Evolutionary conservation across 2,797 vertebrate species (phyloP).

Genomic region (Cephalopachus bancanus): DNA sequence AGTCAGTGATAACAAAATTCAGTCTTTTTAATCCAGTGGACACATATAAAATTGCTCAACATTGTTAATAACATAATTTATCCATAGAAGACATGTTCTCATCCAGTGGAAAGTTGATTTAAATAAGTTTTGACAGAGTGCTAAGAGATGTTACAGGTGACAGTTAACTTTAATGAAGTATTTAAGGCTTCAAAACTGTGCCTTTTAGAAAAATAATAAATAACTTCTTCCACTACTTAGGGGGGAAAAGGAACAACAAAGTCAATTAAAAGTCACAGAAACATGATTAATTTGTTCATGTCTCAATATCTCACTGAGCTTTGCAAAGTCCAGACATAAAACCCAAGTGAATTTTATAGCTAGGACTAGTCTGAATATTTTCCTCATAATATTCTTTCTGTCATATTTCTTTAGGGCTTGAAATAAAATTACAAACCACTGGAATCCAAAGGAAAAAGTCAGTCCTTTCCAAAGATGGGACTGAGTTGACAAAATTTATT

Average conservation of each 20-base stretch:
- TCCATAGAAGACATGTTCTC: constrained; percentile 76
- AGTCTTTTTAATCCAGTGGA: constrained; percentile 83
- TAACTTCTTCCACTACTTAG: constrained; percentile 54
- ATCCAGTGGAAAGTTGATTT: constrained; percentile 71
- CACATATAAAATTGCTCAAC: constrained; percentile 79
- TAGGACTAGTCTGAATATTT: constrained; percentile 41
- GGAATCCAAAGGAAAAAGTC: constrained; percentile 71
- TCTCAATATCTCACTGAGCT: constrained; percentile 39
- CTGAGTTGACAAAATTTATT: constrained; percentile 77
- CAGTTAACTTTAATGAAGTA: constrained; percentile 77
- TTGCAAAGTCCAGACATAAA: constrained; percentile 69
- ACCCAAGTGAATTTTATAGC: constrained; percentile 66
- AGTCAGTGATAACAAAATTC: constrained; percentile 84
- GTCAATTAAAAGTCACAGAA: constrained; percentile 73
- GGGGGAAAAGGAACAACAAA: constrained; percentile 55
- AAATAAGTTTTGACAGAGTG: constrained; percentile 81
- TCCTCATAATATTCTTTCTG: constrained; percentile 58
- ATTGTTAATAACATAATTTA: constrained; percentile 82
- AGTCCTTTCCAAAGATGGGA: constrained; percentile 72
- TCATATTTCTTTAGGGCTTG: constrained; percentile 26
- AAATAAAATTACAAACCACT: constrained; percentile 76
- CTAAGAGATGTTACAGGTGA: constrained; percentile 76
- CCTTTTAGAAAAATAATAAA: constrained; percentile 73
- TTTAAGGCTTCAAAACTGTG: constrained; percentile 82
- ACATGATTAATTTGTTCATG: constrained; percentile 69